Evolutionary conservation across 2,888 invertebrate species (phyloP).

Genomic region (Lasioglossum zephyrum): DNA sequence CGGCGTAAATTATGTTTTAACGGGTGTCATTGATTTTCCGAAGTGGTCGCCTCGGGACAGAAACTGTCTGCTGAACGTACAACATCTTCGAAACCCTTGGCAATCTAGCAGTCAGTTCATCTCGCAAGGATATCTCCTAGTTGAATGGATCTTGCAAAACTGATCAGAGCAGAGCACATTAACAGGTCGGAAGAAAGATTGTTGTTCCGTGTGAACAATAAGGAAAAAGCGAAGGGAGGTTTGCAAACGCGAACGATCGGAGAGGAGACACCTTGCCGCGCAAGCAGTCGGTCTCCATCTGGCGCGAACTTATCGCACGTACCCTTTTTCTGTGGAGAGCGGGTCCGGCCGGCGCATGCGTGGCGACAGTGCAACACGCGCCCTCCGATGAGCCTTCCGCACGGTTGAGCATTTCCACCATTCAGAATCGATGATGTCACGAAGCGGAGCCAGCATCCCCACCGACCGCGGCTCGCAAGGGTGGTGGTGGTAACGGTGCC

Average conservation of each 20-base stretch:
- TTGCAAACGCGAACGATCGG: not conserved
- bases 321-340: slow-evolving; percentile 56
- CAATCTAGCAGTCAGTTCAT: not conserved
- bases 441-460: slow-evolving; percentile 76
- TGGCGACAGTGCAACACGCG: slow-evolving; percentile 71
- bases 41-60: not conserved
- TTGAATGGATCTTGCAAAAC: not conserved
- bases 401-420: slow-evolving; percentile 83
- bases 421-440: slow-evolving; percentile 84
- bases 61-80: not conserved
- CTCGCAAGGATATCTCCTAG: not conserved
- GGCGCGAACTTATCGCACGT: slow-evolving; percentile 69
- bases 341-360: slow-evolving; percentile 71
- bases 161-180: not conserved
- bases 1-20: slow-evolving; percentile 81
- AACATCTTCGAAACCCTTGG: not conserved
- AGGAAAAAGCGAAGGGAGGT: not conserved
- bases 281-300: slow-evolving; percentile 74
- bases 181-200: not conserved
- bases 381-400: slow-evolving; percentile 84
- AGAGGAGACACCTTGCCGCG: slow-evolving; percentile 39
- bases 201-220: not conserved
- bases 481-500: slow-evolving; percentile 61
- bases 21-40: not conserved
- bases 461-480: slow-evolving; percentile 40